phyloP scores from a whole-genome alignment of 2,797 vertebrate genomes.

The Lacerta viridis region DNA sequence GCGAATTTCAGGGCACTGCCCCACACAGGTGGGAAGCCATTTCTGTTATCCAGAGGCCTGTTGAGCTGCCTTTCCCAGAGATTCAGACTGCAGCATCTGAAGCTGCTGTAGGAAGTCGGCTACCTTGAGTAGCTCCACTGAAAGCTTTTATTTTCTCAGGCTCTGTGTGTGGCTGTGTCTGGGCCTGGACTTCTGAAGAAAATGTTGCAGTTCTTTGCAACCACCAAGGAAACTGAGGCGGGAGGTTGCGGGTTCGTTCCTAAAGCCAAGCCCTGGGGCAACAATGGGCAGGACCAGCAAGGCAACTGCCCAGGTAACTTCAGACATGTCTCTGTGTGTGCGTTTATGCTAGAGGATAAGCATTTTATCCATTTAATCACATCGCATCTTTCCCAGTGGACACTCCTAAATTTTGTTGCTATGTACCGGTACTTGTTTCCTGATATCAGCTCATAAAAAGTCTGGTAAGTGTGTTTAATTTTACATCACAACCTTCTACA shows the following conservation, averaged over 20 bases:
- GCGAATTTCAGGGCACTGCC: neutral
- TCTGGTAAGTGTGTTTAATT: neutral
- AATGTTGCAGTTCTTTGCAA: constrained; percentile 90
- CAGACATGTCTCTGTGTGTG: neutral
- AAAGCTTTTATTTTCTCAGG: constrained; percentile 75
- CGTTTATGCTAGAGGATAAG: neutral
- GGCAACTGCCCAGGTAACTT: constrained; percentile 64
- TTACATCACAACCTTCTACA: neutral
- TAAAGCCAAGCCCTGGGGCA: constrained; percentile 47
- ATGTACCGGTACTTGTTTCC: neutral
- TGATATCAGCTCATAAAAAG: neutral
- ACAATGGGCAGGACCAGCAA: constrained; percentile 61
- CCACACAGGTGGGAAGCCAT: neutral
- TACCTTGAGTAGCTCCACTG: neutral
- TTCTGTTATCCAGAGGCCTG: neutral
- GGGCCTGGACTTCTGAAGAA: constrained; percentile 93
- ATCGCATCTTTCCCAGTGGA: neutral
- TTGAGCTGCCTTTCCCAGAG: neutral
- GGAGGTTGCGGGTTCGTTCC: neutral
- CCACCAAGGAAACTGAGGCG: constrained; percentile 75
- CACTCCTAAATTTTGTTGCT: neutral
- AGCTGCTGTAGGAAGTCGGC: neutral
- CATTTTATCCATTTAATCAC: neutral
- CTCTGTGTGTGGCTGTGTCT: constrained; percentile 87
- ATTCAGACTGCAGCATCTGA: rapidly evolving